These are phyloP conservation scores for Caenorhabditis virilis DNA, from an alignment of 2,888 invertebrate species.

Conservation along the genomic window DNA sequence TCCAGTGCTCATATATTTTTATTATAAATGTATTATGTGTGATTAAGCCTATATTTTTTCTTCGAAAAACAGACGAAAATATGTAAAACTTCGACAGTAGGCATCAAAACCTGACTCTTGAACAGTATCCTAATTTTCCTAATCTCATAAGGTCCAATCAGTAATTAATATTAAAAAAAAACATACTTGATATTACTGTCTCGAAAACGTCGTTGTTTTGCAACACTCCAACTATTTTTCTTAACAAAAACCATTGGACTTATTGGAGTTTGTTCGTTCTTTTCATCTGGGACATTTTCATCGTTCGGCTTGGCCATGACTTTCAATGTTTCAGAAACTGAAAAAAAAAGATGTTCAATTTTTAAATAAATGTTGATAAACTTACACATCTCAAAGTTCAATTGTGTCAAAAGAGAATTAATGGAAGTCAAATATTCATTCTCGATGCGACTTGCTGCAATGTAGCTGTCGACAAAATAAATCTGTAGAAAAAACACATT, in stretches of 20 bases:
- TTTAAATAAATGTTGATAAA: background rate
- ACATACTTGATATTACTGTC: background rate
- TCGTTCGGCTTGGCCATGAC: background rate
- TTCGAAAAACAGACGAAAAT: too few species aligned
- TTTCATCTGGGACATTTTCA: background rate
- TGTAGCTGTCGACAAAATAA: conserved; percentile 53
- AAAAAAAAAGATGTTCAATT: background rate
- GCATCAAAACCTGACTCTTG: too few species aligned
- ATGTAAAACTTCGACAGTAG: too few species aligned
- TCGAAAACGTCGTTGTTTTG: conserved; percentile 17
- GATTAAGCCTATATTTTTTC: too few species aligned
- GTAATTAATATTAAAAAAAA: background rate
- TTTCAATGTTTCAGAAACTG: background rate
- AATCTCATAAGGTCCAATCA: too few species aligned
- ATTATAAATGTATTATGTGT: too few species aligned
- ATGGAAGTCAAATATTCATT: conserved; percentile 4
- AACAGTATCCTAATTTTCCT: too few species aligned
- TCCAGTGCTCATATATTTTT: too few species aligned
- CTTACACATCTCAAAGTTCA: conserved; percentile 16
- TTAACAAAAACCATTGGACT: conserved; percentile 13
- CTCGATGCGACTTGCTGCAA: conserved; percentile 52
- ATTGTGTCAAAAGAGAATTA: conserved; percentile 5
- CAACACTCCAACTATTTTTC: conserved; percentile 17
- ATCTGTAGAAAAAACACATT: conserved; percentile 13
- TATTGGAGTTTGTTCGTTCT: background rate